These are phyloP conservation scores for Pao palembangensis DNA, from an alignment of 2,113 vertebrate species.

Conservation along the genomic window DNA sequence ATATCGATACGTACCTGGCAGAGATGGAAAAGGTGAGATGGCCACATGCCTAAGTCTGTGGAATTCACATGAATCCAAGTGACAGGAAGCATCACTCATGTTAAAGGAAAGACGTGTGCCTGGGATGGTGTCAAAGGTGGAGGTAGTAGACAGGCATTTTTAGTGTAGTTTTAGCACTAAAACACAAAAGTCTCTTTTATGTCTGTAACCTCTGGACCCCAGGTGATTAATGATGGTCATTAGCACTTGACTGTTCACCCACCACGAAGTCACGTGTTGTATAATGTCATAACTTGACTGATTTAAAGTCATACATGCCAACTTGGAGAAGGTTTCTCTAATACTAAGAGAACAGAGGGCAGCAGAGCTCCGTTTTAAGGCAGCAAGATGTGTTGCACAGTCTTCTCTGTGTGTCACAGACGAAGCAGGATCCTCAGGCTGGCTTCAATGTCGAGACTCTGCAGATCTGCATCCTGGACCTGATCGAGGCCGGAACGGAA, in stretches of 20 bases:
- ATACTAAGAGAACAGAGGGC: too few species aligned
- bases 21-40: constrained; percentile 80
- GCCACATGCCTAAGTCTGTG: not conserved
- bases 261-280: too few species aligned
- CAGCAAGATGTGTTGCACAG: not conserved
- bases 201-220: too few species aligned
- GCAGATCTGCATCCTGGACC: constrained; percentile 79
- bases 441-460: constrained; percentile 77
- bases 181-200: too few species aligned
- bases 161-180: not conserved
- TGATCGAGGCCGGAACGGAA: constrained; percentile 90
- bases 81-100: not conserved
- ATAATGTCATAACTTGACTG: too few species aligned
- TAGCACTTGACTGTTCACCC: not conserved
- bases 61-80: not conserved
- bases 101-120: not conserved
- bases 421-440: constrained; percentile 33
- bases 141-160: not conserved
- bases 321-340: too few species aligned
- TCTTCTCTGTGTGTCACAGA: constrained; percentile 22
- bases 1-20: constrained; percentile 78
- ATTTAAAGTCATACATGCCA: too few species aligned
- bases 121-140: too few species aligned
- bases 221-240: not conserved
- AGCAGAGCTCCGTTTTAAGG: too few species aligned